Percentiles rank a stretch among this genome's conserved stretches.
Conservation (phyloP, 2,888 invertebrate genomes). For the Drosophila eohydei region DNA sequence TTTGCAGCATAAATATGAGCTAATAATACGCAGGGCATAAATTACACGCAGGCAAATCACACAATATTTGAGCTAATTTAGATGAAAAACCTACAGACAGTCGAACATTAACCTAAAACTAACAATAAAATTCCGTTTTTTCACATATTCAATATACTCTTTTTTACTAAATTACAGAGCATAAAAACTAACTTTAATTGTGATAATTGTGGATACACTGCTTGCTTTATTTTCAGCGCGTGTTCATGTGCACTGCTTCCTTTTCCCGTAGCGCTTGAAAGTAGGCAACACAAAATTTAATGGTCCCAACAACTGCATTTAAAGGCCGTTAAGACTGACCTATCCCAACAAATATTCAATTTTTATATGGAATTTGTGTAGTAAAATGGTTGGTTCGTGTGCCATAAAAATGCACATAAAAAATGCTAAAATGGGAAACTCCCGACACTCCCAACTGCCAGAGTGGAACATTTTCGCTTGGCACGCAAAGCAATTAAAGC, state of each 20-base stretch:
- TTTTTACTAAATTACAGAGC: background rate
- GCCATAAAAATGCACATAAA: conserved; percentile 69
- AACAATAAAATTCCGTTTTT: background rate
- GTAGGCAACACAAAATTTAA: conserved; percentile 31
- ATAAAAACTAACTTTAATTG: conserved; percentile 23
- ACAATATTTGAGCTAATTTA: conserved; percentile 9
- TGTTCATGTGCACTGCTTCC: conserved; percentile 52
- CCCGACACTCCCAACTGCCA: conserved; percentile 6
- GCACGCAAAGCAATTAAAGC: conserved; percentile 71
- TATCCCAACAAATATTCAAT: conserved; percentile 40
- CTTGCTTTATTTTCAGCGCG: conserved; percentile 36
- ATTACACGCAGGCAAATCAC: conserved; percentile 22
- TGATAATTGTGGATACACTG: conserved; percentile 15
- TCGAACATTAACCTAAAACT: background rate
- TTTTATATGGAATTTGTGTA: conserved; percentile 35
- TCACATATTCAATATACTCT: background rate
- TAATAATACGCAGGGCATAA: conserved; percentile 42
- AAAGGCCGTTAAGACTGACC: conserved; percentile 55
- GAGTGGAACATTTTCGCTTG: conserved; percentile 41
- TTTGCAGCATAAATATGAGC: conserved; percentile 19
- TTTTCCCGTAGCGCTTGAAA: conserved; percentile 14
- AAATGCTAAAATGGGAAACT: conserved; percentile 19
- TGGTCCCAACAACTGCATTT: conserved; percentile 24
- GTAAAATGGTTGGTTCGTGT: conserved; percentile 47
- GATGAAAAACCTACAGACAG: background rate